A percentile compares a stretch with the other conserved stretches of the same genome.
Conservation (phyloP, 2,888 invertebrate species). For the Crossocerus cetratus region DNA sequence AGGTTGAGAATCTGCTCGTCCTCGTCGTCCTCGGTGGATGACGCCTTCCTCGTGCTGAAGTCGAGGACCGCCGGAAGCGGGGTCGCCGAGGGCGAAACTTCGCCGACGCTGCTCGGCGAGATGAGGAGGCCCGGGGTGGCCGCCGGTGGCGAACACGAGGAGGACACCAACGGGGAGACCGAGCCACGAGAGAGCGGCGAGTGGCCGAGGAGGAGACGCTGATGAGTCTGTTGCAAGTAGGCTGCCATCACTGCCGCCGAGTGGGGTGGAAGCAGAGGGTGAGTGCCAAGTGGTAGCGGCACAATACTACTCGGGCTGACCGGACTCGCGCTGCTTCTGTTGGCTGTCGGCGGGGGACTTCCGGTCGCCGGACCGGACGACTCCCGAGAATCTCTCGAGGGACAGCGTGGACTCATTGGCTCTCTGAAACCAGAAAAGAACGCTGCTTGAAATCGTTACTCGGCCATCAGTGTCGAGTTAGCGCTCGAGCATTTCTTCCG, state of each 20-base stretch:
- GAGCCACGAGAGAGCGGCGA: slow-evolving; percentile 80
- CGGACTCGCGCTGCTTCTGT: slow-evolving; percentile 78
- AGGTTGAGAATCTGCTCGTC: slow-evolving; percentile 85
- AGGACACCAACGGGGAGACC: slow-evolving; percentile 84
- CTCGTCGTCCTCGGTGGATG: slow-evolving; percentile 78
- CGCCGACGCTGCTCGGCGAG: slow-evolving; percentile 80
- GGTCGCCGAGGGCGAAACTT: slow-evolving; percentile 72
- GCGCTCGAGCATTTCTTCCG: too few relatives aligned
- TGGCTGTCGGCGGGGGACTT: slow-evolving; percentile 82
- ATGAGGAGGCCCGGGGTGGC: slow-evolving; percentile 78
- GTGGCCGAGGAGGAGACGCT: slow-evolving; percentile 84
- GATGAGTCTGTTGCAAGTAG: slow-evolving; percentile 85
- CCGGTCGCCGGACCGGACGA: slow-evolving; percentile 83
- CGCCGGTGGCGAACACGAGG: slow-evolving; percentile 83
- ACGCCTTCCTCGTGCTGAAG: slow-evolving; percentile 86
- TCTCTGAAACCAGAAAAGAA: slow-evolving; percentile 82
- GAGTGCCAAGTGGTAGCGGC: slow-evolving; percentile 82
- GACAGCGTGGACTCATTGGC: slow-evolving; percentile 86
- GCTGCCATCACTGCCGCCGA: slow-evolving; percentile 89
- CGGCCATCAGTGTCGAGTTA: too few relatives aligned
- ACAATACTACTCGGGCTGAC: slow-evolving; percentile 84
- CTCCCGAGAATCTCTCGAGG: slow-evolving; percentile 87
- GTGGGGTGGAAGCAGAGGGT: slow-evolving; percentile 85
- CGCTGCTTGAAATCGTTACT: too few relatives aligned
- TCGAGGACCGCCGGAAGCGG: slow-evolving; percentile 83